Evolutionary conservation across 2,888 invertebrate genomes (phyloP).

Genomic region (Osmoderma eremita): DNA sequence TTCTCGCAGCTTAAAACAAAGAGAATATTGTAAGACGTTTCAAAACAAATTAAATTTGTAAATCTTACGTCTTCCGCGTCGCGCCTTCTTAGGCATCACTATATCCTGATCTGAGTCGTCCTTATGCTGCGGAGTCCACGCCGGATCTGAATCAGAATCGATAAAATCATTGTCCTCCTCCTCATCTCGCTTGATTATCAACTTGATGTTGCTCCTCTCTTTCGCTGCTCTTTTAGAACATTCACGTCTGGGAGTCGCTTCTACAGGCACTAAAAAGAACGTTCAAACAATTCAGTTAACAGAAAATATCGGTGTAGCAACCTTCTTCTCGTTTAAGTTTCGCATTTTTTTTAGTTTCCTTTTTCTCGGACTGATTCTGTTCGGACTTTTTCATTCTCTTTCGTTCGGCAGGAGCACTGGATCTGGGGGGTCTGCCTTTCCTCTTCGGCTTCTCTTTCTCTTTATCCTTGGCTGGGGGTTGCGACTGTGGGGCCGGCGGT

Average conservation of each 20-base stretch:
- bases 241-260: constrained; percentile 68
- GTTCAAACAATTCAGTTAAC: no score
- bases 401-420: constrained; percentile 61
- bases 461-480: constrained; percentile 44
- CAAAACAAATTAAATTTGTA: background rate
- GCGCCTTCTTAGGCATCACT: constrained; percentile 55
- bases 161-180: constrained; percentile 62
- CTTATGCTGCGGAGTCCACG: constrained; percentile 77
- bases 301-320: background rate
- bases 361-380: constrained; percentile 2
- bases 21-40: background rate
- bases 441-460: constrained; percentile 47
- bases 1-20: constrained; percentile 39
- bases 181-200: constrained; percentile 65
- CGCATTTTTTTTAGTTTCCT: background rate
- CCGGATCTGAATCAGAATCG: constrained; percentile 77
- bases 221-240: constrained; percentile 74
- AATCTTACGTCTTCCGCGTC: constrained; percentile 38
- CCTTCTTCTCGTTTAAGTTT: constrained; percentile 11
- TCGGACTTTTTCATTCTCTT: constrained; percentile 51
- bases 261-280: constrained; percentile 6
- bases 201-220: constrained; percentile 69
- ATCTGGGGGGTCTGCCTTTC: constrained; percentile 64
- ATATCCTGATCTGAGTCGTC: constrained; percentile 60
- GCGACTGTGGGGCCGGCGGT: constrained; percentile 39